A percentile compares a stretch with the other conserved stretches of the same genome.
Evolutionary conservation across 2,797 vertebrate genomes (phyloP).

Genomic region (Hydrophis major): DNA sequence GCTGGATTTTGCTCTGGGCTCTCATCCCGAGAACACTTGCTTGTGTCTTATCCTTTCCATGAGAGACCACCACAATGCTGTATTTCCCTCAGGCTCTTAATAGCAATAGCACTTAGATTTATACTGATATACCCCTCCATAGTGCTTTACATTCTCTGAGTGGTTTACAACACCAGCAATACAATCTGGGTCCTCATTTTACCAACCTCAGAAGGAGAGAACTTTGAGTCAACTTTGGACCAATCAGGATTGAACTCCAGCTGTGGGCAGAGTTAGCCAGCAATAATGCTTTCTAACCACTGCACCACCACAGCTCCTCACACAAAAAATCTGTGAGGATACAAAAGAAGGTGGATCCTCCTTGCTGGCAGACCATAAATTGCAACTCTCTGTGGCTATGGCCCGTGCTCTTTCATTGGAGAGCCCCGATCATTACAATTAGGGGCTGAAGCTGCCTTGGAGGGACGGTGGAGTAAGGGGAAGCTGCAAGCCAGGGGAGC

Average conservation of each 20-base stretch:
- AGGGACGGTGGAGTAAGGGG: too few relatives aligned
- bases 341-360: neutral
- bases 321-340: neutral
- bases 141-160: neutral
- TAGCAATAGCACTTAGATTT: neutral
- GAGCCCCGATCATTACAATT: too few relatives aligned
- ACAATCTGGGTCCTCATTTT: neutral
- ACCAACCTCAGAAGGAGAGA: neutral
- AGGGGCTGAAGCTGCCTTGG: too few relatives aligned
- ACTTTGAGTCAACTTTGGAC: neutral
- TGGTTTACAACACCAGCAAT: neutral
- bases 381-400: too few relatives aligned
- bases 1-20: too few relatives aligned
- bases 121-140: neutral
- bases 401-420: too few relatives aligned
- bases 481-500: too few relatives aligned
- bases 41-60: too few relatives aligned
- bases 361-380: fast-evolving
- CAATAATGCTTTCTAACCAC: neutral
- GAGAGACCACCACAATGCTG: too few relatives aligned
- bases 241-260: neutral
- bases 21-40: too few relatives aligned
- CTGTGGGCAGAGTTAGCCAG: neutral
- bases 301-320: neutral
- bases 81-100: neutral